phyloP scores from a whole-genome alignment of 1,140 invertebrate species.

The Meloidogyne floridensis region DNA sequence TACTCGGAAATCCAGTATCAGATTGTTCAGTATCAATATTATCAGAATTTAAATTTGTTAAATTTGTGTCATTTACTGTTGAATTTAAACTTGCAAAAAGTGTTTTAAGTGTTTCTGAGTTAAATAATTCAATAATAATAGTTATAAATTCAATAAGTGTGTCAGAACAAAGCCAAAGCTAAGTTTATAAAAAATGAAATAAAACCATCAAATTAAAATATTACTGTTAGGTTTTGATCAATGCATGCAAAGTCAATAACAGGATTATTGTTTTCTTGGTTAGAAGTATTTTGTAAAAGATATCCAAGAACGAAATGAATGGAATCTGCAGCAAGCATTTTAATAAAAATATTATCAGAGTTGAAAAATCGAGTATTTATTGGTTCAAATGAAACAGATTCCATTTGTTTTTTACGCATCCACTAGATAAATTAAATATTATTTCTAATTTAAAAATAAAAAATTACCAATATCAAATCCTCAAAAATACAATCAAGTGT shows the following conservation, averaged over 20 bases:
- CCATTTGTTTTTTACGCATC: slow-evolving; percentile 43
- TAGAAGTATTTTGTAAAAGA: slow-evolving; percentile 1
- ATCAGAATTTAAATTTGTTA: neutral
- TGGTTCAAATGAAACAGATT: slow-evolving; percentile 23
- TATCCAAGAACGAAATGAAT: slow-evolving; percentile 34
- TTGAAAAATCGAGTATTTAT: neutral
- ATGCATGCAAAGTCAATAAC: slow-evolving; percentile 30
- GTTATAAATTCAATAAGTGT: slow-evolving; percentile 49
- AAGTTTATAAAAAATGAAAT: slow-evolving; percentile 7
- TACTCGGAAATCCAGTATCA: neutral
- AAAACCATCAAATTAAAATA: neutral
- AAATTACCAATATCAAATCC: slow-evolving; percentile 34
- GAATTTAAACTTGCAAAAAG: slow-evolving; percentile 12
- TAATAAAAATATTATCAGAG: slow-evolving; percentile 27
- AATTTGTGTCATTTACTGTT: slow-evolving; percentile 24
- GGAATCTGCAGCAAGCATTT: slow-evolving; percentile 39
- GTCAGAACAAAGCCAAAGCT: slow-evolving; percentile 50
- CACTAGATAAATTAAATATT: slow-evolving; percentile 24
- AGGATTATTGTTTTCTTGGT: neutral
- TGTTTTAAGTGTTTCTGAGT: slow-evolving; percentile 35
- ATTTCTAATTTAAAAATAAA: neutral
- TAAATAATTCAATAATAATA: slow-evolving; percentile 42
- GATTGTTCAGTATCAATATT: neutral
- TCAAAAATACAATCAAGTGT: slow-evolving; percentile 46
- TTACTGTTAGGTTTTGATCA: slow-evolving; percentile 32